Conservation (phyloP, 2,888 invertebrate species). For the Adineta ricciae region DNA sequence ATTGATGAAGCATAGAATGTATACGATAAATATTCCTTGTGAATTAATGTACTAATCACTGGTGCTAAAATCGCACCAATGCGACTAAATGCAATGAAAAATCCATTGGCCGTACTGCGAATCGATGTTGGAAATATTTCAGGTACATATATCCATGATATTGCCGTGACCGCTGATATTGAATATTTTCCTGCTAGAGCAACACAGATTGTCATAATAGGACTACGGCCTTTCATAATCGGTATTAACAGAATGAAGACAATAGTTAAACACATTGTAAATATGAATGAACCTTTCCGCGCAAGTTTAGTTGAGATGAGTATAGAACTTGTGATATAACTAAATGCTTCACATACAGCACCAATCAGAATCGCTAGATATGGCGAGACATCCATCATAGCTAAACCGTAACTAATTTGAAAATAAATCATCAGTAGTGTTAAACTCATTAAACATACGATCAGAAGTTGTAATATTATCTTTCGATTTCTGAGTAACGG, state of each 20-base stretch:
- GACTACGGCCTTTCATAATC: background rate
- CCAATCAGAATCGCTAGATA: background rate
- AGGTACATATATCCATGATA: background rate
- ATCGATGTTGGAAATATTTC: background rate
- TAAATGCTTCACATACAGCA: background rate
- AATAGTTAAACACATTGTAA: background rate
- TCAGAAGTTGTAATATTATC: background rate
- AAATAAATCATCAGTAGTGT: background rate
- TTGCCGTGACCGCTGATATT: background rate
- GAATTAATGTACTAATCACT: background rate
- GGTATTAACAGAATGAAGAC: background rate
- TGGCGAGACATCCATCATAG: background rate
- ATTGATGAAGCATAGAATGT: background rate
- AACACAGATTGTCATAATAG: background rate
- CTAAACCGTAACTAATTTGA: background rate
- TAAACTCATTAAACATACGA: background rate
- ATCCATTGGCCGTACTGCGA: background rate
- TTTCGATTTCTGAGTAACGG: background rate
- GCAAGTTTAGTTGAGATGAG: background rate
- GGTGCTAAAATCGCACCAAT: background rate
- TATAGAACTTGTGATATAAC: background rate
- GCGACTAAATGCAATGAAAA: background rate
- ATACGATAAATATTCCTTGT: background rate
- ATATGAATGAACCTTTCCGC: background rate
- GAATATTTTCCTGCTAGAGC: background rate